Evolutionary conservation across 2,888 invertebrate species (phyloP).

Genomic region (Parapristionchus giblindavisi): DNA sequence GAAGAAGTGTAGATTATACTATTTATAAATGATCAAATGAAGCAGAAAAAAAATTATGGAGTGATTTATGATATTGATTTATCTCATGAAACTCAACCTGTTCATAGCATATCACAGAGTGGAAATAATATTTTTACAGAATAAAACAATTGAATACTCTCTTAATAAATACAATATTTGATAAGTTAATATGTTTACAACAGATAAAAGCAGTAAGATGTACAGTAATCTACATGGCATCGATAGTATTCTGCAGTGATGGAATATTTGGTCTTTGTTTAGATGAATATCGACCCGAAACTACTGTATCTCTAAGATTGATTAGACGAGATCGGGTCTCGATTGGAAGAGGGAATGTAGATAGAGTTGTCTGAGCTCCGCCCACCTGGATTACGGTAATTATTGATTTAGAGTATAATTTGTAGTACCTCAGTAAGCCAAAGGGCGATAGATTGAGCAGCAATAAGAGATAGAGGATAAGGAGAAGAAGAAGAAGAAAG

Average conservation of each 20-base stretch:
- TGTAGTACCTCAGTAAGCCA: constrained; percentile 27
- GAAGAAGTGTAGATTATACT: too few species aligned
- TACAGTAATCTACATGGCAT: constrained; percentile 8
- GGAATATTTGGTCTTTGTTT: constrained; percentile 8
- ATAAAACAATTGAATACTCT: too few species aligned
- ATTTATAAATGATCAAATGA: too few species aligned
- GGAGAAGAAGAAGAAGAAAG: constrained; percentile 26
- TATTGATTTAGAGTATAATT: neutral
- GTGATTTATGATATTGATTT: too few species aligned
- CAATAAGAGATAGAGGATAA: neutral
- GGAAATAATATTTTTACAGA: too few species aligned
- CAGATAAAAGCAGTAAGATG: too few species aligned
- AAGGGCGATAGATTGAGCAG: constrained; percentile 19
- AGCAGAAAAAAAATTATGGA: too few species aligned
- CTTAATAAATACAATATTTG: too few species aligned
- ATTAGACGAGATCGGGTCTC: constrained; percentile 17
- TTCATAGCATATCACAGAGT: too few species aligned
- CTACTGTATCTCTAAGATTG: constrained; percentile 32
- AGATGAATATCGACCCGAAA: constrained; percentile 6
- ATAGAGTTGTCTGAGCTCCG: constrained; percentile 31
- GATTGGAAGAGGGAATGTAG: constrained; percentile 12
- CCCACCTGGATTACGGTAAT: constrained; percentile 19
- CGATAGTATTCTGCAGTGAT: constrained; percentile 21
- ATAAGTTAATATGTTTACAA: too few species aligned
- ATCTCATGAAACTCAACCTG: too few species aligned